Evolutionary conservation across 2,888 invertebrate species (phyloP).

Genomic region (Cecidostiba fungosa): DNA sequence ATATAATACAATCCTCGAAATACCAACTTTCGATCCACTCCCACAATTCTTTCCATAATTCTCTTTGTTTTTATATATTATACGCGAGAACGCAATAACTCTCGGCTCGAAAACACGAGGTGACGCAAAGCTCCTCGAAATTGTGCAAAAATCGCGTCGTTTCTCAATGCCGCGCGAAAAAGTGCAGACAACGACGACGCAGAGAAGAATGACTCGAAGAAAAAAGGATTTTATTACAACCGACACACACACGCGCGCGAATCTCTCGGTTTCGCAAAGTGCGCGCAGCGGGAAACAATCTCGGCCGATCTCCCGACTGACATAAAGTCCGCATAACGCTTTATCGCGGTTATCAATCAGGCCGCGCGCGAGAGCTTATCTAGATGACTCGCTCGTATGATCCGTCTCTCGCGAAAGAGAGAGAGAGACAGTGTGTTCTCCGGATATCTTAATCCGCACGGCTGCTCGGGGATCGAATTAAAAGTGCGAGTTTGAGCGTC

Average conservation of each 20-base stretch:
- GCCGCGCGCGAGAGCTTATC: conserved; percentile 45
- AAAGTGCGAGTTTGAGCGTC: conserved; percentile 48
- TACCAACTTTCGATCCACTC: conserved; percentile 28
- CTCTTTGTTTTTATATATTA: not conserved
- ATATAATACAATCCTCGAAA: conserved; percentile 29
- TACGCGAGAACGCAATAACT: not conserved
- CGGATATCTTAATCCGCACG: conserved; percentile 70
- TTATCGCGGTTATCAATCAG: conserved; percentile 64
- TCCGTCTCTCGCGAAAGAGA: conserved; percentile 62
- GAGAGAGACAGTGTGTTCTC: conserved; percentile 14
- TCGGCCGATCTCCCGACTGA: conserved; percentile 58
- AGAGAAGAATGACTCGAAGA: conserved; percentile 1
- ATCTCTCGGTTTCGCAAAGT: conserved; percentile 32
- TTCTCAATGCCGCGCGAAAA: conserved; percentile 45
- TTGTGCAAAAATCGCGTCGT: conserved; percentile 26
- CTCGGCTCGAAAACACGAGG: not conserved
- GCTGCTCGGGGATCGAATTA: conserved; percentile 56
- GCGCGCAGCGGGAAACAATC: conserved; percentile 61
- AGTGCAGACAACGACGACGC: not conserved
- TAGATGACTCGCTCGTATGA: conserved; percentile 65
- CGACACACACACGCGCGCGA: not conserved
- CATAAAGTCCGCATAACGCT: conserved; percentile 57
- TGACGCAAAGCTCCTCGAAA: conserved; percentile 20
- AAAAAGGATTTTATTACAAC: conserved; percentile 20
- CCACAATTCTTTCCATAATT: not conserved